Percentiles rank a stretch among this genome's conserved stretches.
Conservation (phyloP, 2,888 invertebrate genomes). For the Axea sp. region DNA sequence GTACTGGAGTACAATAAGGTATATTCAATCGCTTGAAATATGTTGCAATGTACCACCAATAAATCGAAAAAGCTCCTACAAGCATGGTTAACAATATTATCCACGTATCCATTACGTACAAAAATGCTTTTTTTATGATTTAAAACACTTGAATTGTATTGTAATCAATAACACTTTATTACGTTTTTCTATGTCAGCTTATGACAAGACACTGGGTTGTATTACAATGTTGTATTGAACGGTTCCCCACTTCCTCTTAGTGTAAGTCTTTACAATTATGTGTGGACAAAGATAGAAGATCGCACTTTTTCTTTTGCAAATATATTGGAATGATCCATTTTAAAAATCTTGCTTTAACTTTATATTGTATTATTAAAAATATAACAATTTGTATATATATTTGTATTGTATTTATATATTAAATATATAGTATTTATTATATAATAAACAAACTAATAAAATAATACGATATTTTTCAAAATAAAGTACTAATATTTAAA, state of each 20-base stretch:
- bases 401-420: not conserved
- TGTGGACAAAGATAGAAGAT: not conserved
- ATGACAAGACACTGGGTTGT: not conserved
- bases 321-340: too few relatives aligned
- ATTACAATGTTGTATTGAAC: not conserved
- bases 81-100: not conserved
- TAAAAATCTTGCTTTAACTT: too few relatives aligned
- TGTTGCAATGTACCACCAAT: conserved; percentile 3
- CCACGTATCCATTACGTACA: not conserved
- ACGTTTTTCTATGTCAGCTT: not conserved
- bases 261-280: not conserved
- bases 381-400: too few relatives aligned
- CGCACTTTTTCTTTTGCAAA: not conserved
- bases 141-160: not conserved
- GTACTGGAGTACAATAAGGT: conserved; percentile 16
- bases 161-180: not conserved
- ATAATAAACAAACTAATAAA: too few relatives aligned
- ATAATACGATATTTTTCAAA: too few relatives aligned
- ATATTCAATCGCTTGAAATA: conserved; percentile 40
- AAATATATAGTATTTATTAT: not conserved
- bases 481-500: too few relatives aligned
- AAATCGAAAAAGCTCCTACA: not conserved
- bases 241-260: conserved; percentile 8
- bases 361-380: too few relatives aligned
- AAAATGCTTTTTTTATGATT: not conserved